Conservation (phyloP, 2,797 vertebrate genomes). For the Eidolon dupreanum region DNA sequence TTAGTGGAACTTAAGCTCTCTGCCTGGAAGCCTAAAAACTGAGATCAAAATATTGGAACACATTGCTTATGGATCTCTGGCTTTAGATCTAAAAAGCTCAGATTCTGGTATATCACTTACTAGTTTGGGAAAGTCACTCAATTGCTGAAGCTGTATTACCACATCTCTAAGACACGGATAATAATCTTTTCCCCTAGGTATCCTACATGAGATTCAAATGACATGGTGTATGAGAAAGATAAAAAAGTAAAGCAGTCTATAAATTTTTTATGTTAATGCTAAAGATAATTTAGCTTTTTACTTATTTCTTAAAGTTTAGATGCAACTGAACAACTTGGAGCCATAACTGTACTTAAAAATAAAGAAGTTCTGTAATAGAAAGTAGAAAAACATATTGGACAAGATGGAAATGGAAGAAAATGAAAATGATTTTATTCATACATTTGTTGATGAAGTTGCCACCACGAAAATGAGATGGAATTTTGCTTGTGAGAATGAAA, state of each 20-base stretch:
- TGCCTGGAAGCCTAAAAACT: background rate
- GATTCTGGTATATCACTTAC: background rate
- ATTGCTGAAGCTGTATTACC: background rate
- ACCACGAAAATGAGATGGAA: background rate
- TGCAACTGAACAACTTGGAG: background rate
- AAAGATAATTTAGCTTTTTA: background rate
- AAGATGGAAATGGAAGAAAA: constrained; percentile 22
- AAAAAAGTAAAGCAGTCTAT: background rate
- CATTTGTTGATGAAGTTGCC: background rate
- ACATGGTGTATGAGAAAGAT: background rate
- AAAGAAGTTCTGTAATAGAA: background rate
- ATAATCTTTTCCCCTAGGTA: background rate
- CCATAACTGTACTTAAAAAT: background rate
- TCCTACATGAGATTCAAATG: background rate
- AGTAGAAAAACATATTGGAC: background rate
- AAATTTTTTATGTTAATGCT: background rate
- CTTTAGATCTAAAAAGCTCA: background rate
- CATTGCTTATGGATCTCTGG: background rate
- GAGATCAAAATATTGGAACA: background rate
- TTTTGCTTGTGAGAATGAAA: constrained; percentile 50
- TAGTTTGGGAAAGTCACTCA: background rate
- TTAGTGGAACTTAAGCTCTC: background rate
- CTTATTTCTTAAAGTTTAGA: background rate
- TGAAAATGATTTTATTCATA: background rate
- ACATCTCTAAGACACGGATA: background rate